Evolutionary conservation across 2,797 vertebrate species (phyloP).

Genomic region (Anabas testudineus): DNA sequence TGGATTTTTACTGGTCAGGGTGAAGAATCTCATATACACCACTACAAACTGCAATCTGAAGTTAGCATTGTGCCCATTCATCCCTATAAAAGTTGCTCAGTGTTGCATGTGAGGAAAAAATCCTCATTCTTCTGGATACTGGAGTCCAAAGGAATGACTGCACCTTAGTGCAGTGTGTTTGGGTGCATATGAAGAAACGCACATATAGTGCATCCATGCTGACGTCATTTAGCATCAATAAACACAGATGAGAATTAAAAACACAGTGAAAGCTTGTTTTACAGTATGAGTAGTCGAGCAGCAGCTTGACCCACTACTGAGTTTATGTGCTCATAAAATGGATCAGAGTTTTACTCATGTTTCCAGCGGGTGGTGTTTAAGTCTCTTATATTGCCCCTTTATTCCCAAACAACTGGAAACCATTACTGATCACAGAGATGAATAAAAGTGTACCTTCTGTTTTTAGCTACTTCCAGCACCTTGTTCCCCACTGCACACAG

Average conservation of each 20-base stretch:
- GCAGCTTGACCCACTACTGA: conserved; percentile 26
- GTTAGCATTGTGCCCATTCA: too few species aligned
- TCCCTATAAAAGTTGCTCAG: too few species aligned
- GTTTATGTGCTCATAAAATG: conserved; percentile 58
- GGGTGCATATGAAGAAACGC: conserved; percentile 22
- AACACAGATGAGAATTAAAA: conserved; percentile 16
- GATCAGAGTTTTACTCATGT: conserved; percentile 42
- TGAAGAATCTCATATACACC: too few species aligned
- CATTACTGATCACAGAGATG: conserved; percentile 41
- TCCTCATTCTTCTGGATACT: too few species aligned
- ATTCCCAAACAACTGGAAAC: conserved; percentile 53
- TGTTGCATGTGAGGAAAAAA: too few species aligned
- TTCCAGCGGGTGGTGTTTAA: conserved; percentile 34
- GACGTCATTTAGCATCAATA: conserved; percentile 18
- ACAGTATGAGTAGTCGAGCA: conserved; percentile 10
- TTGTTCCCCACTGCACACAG: conserved; percentile 7
- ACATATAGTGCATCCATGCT: neutral
- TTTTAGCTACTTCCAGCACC: conserved; percentile 41
- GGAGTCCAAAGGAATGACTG: too few species aligned
- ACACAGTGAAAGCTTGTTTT: conserved; percentile 2
- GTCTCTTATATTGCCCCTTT: conserved; percentile 31
- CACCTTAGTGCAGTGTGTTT: neutral
- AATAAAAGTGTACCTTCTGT: conserved; percentile 48
- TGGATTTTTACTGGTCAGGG: too few species aligned
- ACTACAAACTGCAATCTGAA: too few species aligned